Conservation (phyloP, 2,888 invertebrate species). For the Drosophila formosana region DNA sequence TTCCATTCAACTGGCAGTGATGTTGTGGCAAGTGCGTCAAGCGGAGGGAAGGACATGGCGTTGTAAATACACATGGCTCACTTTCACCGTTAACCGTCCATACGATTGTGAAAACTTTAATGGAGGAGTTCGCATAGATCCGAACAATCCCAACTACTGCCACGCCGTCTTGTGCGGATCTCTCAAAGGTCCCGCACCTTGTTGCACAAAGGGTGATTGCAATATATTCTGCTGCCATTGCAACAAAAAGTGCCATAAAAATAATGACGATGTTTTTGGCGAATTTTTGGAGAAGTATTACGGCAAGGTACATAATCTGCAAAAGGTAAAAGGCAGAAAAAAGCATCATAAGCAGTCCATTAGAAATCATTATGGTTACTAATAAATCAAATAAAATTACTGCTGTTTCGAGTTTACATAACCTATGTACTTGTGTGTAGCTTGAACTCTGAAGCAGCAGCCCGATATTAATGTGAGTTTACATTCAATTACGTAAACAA, state of each 20-base stretch:
- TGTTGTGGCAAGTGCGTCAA: not conserved
- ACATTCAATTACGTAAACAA: conserved; percentile 33
- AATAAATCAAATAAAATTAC: too few relatives aligned
- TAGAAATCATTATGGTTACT: too few relatives aligned
- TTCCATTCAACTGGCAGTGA: not conserved
- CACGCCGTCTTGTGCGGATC: not conserved
- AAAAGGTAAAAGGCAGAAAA: not conserved
- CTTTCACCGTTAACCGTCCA: not conserved
- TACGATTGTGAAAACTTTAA: not conserved
- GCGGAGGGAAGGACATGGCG: not conserved
- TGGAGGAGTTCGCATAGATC: not conserved
- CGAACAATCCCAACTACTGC: not conserved
- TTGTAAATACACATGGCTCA: not conserved
- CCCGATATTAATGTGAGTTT: conserved; percentile 9
- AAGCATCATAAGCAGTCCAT: too few relatives aligned
- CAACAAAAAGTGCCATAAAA: not conserved
- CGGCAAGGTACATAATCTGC: not conserved
- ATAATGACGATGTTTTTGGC: not conserved
- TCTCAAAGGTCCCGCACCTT: not conserved
- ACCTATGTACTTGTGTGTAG: too few relatives aligned
- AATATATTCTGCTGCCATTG: not conserved
- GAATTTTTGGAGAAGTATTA: not conserved
- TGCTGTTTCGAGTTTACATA: too few relatives aligned
- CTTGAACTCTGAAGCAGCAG: not conserved
- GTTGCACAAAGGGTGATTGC: not conserved